A percentile compares a stretch with the other conserved stretches of the same genome.
These are phyloP conservation scores for Aphodius granarius DNA, from an alignment of 2,888 invertebrate genomes.

Conservation along the genomic window DNA sequence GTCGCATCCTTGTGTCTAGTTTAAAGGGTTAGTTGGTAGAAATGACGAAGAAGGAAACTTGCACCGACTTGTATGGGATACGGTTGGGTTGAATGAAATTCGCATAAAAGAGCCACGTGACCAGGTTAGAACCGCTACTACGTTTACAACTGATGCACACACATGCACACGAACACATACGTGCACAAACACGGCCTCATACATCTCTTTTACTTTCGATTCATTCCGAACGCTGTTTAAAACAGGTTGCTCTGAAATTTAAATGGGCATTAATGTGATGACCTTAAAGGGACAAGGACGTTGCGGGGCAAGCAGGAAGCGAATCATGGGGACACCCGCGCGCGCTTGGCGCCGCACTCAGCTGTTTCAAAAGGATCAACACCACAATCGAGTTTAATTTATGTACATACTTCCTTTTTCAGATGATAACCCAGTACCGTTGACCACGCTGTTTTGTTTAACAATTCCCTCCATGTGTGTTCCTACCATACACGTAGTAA, in stretches of 20 bases:
- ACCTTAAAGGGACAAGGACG: slow-evolving; percentile 41
- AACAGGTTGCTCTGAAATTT: slow-evolving; percentile 40
- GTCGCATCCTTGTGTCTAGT: no score
- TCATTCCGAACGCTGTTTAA: slow-evolving; percentile 29
- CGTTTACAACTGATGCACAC: neutral
- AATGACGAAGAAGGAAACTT: neutral
- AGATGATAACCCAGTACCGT: slow-evolving; percentile 1
- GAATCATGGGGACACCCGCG: slow-evolving; percentile 26
- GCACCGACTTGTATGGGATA: neutral
- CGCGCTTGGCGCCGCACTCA: slow-evolving; percentile 23
- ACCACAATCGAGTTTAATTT: slow-evolving; percentile 11
- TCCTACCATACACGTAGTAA: no score
- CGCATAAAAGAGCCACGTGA: slow-evolving; percentile 30
- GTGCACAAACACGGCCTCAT: neutral
- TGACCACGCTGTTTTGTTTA: neutral
- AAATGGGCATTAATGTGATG: slow-evolving; percentile 37
- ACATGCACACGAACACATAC: neutral
- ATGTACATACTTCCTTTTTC: neutral
- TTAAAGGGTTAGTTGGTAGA: neutral
- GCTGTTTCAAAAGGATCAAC: slow-evolving; percentile 35
- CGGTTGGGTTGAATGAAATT: slow-evolving; percentile 25
- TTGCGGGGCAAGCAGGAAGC: slow-evolving; percentile 24
- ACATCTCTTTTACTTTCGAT: slow-evolving; percentile 29
- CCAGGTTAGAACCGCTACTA: slow-evolving; percentile 27
- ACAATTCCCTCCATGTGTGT: neutral